Evolutionary conservation across 2,888 invertebrate genomes (phyloP).

Genomic region (Lysandra bellargus): DNA sequence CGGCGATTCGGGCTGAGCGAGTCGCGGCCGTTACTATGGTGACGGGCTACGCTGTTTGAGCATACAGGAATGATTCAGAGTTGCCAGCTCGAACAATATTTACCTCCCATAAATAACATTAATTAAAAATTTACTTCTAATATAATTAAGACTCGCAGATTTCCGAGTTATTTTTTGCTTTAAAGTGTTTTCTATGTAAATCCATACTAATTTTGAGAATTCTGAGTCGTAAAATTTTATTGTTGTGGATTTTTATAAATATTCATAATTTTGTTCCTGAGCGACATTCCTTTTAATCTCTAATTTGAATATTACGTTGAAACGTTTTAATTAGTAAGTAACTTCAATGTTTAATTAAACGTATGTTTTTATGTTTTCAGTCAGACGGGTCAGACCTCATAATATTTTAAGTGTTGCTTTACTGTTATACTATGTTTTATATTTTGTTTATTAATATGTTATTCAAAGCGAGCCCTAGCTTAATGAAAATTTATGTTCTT

Average conservation of each 20-base stretch:
- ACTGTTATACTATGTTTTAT: neutral
- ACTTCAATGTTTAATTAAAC: neutral
- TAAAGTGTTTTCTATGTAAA: constrained; percentile 20
- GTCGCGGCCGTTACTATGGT: constrained; percentile 78
- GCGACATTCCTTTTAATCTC: constrained; percentile 25
- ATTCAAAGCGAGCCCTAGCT: neutral
- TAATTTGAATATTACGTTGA: constrained; percentile 25
- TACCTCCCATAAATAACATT: constrained; percentile 65
- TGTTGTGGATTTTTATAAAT: constrained; percentile 18
- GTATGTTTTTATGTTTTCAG: neutral
- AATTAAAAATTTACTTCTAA: constrained; percentile 24
- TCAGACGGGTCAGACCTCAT: neutral
- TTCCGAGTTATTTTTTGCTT: constrained; percentile 19
- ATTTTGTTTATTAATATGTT: neutral
- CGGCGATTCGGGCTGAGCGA: constrained; percentile 55
- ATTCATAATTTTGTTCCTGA: constrained; percentile 9
- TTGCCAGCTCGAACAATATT: constrained; percentile 57
- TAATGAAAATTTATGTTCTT: constrained; percentile 7
- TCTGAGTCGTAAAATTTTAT: constrained; percentile 26
- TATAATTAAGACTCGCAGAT: constrained; percentile 6
- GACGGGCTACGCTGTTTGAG: constrained; percentile 65
- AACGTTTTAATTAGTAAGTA: constrained; percentile 11
- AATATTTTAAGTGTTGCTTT: neutral
- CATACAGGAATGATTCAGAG: constrained; percentile 51
- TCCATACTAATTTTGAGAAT: constrained; percentile 24